phyloP scores from a whole-genome alignment of 2,113 vertebrate species.

The Hypocryptadius cinnamomeus region DNA sequence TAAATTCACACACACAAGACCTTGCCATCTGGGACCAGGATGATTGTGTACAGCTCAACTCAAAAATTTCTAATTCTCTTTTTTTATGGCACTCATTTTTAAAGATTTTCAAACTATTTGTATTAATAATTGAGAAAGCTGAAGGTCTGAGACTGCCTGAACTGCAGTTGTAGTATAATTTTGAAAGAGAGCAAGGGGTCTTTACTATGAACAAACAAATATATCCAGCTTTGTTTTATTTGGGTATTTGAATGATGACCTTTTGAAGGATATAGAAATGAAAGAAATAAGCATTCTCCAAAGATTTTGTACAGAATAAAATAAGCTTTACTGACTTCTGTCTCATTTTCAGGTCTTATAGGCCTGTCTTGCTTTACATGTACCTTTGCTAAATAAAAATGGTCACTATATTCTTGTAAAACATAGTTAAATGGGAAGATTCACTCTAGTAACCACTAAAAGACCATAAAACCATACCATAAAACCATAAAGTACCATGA shows the following conservation, averaged over 20 bases:
- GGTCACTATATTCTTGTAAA: background rate
- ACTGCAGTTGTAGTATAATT: background rate
- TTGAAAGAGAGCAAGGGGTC: background rate
- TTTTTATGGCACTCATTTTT: background rate
- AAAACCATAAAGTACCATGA: background rate
- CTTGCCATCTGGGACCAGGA: fast-evolving
- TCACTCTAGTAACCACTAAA: background rate
- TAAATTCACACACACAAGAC: background rate
- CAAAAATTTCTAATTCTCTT: background rate
- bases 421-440: background rate
- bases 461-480: background rate
- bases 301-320: background rate
- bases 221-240: background rate
- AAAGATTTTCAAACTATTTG: background rate
- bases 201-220: background rate
- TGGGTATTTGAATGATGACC: background rate
- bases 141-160: background rate
- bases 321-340: background rate
- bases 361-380: background rate
- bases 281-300: background rate
- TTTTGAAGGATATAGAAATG: background rate
- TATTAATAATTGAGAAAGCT: background rate
- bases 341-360: background rate
- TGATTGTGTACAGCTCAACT: background rate
- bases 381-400: background rate